Conservation (phyloP, 1,140 invertebrate genomes). For the Uloborus diversus region DNA sequence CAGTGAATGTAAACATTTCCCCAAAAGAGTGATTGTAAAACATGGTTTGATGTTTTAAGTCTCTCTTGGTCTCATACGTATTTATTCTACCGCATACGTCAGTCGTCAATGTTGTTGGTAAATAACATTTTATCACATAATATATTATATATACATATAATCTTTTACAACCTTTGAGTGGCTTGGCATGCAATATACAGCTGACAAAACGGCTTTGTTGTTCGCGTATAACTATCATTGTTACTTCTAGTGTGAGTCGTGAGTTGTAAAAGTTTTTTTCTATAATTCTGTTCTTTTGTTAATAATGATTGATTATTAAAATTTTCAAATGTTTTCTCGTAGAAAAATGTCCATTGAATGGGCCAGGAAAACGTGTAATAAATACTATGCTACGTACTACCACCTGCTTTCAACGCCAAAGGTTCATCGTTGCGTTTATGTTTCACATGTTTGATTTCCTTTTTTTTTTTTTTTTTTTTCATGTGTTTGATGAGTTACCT, state of each 20-base stretch:
- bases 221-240: constrained; percentile 53
- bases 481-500: too few species aligned
- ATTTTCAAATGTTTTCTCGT: constrained; percentile 48
- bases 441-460: neutral
- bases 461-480: neutral
- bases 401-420: constrained; percentile 30
- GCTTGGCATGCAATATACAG: constrained; percentile 55
- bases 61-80: constrained; percentile 54
- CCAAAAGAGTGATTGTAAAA: constrained; percentile 39
- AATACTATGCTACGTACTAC: constrained; percentile 54
- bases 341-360: constrained; percentile 50
- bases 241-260: constrained; percentile 50
- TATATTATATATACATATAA: constrained; percentile 56
- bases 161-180: constrained; percentile 55
- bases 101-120: constrained; percentile 55
- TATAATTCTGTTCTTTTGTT: constrained; percentile 55
- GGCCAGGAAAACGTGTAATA: constrained; percentile 34
- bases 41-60: constrained; percentile 39
- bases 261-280: constrained; percentile 51
- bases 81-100: constrained; percentile 57
- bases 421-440: neutral
- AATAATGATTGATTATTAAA: constrained; percentile 37
- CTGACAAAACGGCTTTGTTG: constrained; percentile 38
- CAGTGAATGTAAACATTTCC: constrained; percentile 30
- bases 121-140: constrained; percentile 55